A percentile compares a stretch with the other conserved stretches of the same genome.
Conservation (phyloP, 2,888 invertebrate species). For the Sthenelais limicola region DNA sequence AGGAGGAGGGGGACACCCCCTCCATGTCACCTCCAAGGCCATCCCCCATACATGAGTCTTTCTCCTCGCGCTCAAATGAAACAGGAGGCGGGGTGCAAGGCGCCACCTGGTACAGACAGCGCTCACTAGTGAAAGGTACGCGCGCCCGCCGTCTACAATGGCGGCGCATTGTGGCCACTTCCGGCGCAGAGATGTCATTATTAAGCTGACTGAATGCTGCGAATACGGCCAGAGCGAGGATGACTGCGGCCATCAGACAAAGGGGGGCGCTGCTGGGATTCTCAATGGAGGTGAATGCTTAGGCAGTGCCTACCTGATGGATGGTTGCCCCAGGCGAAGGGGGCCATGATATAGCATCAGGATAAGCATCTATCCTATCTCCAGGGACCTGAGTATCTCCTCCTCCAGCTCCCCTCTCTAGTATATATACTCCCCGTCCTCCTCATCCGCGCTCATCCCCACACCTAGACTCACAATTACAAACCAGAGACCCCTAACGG, state of each 20-base stretch:
- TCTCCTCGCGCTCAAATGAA: slow-evolving; percentile 11
- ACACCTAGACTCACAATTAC: too few species aligned
- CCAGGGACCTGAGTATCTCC: background rate
- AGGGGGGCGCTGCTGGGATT: background rate
- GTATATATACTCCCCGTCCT: background rate
- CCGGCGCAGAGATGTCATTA: slow-evolving; percentile 39
- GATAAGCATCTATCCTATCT: background rate
- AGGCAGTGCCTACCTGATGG: background rate
- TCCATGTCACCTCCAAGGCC: too few species aligned
- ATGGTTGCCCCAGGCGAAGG: background rate
- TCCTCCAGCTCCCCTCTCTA: background rate
- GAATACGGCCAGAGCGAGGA: slow-evolving; percentile 30
- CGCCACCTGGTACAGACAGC: slow-evolving; percentile 33
- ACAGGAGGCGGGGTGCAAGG: slow-evolving; percentile 20
- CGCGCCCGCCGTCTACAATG: slow-evolving; percentile 30
- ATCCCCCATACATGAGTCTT: too few species aligned
- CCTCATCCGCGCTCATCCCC: background rate
- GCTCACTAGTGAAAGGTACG: slow-evolving; percentile 21
- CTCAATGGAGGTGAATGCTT: background rate
- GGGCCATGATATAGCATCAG: background rate
- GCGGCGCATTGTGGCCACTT: slow-evolving; percentile 32
- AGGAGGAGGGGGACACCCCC: slow-evolving; percentile 3
- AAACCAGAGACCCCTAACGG: too few species aligned
- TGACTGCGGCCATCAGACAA: background rate
- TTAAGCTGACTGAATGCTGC: slow-evolving; percentile 22